Percentiles rank a stretch among this genome's conserved stretches.
These are phyloP conservation scores for Balaenoptera acutorostrata DNA, from an alignment of 2,113 vertebrate species.

Conservation along the genomic window DNA sequence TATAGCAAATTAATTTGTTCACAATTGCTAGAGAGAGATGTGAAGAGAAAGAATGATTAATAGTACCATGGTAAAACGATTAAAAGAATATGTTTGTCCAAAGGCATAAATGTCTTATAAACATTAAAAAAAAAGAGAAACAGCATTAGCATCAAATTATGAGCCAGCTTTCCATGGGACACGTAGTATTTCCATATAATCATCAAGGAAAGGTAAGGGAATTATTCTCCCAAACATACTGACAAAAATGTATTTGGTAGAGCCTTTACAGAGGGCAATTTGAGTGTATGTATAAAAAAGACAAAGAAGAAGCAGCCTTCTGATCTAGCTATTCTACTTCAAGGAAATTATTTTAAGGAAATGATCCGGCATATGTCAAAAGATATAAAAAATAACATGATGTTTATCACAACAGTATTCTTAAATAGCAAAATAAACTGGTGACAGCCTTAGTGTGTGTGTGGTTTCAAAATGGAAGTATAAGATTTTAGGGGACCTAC, in stretches of 20 bases:
- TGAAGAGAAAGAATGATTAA: not conserved
- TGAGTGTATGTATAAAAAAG: not conserved
- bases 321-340: not conserved
- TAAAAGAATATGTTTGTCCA: not conserved
- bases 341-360: constrained; percentile 8
- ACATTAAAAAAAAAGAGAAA: not conserved
- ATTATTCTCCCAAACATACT: not conserved
- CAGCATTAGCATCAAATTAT: not conserved
- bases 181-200: not conserved
- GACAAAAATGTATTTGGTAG: not conserved
- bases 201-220: not conserved
- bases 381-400: not conserved
- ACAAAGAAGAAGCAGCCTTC: not conserved
- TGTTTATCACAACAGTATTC: not conserved
- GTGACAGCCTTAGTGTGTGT: not conserved
- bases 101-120: not conserved
- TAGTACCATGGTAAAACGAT: not conserved
- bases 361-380: not conserved
- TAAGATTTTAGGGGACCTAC: not conserved
- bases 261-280: not conserved
- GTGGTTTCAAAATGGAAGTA: not conserved
- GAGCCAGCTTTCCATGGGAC: not conserved
- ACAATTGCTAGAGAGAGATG: not conserved
- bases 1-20: not conserved
- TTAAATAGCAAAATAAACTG: not conserved